Evolutionary conservation across 2,888 invertebrate species (phyloP), one percentile per base, ranked within the genome.

Genomic region (Xestia rhomboidea): DNA sequence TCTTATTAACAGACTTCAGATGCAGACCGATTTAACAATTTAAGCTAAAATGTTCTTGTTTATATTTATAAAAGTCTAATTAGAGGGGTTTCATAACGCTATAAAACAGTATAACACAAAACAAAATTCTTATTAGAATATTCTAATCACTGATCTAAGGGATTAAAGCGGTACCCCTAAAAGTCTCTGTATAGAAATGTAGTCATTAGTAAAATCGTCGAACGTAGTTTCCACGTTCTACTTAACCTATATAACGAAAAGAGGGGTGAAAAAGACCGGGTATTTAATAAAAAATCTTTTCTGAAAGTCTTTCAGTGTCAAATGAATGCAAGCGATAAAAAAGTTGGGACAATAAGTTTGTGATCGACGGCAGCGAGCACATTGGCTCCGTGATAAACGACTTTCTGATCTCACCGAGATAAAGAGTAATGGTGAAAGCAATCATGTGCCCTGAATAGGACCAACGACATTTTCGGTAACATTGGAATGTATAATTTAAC

Each of bases 361-460:
- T 64, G 77, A 85, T 79, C 49, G 79, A 80, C 80, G 62, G 60
- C 30, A 76, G 74, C 68, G 57, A 73, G 76, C 83, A 86, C 86
- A 89, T 88, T 87, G 86, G 80, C 68, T 83, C 71, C 68, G 87
- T 91, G 92, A 91, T 92, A 90, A 92, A 93, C 91, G 89, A 87
- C 74, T 91, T 91, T 90, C 83, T 86, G 90, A 93, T 93, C 90
- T 89, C 78, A 51, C 73, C 76, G 81, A 90, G 89, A 91, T 89
- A 90, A 88, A 90, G 87, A 88, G 76, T 88, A 87, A 91, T 90
- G 89, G 85, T 85, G 70, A 77, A 86, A 84, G 88, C 86, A 90
- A 90, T 89, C 86, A 89, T 87, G 83, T 82, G 76, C 62, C 60
- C 72, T 62, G 77, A 81, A 87, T 73, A 76, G 27, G 67, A 30